Percentiles rank a stretch among this genome's conserved stretches.
Evolutionary conservation across 2,113 vertebrate species (phyloP).

Genomic region (Sylvia atricapilla): DNA sequence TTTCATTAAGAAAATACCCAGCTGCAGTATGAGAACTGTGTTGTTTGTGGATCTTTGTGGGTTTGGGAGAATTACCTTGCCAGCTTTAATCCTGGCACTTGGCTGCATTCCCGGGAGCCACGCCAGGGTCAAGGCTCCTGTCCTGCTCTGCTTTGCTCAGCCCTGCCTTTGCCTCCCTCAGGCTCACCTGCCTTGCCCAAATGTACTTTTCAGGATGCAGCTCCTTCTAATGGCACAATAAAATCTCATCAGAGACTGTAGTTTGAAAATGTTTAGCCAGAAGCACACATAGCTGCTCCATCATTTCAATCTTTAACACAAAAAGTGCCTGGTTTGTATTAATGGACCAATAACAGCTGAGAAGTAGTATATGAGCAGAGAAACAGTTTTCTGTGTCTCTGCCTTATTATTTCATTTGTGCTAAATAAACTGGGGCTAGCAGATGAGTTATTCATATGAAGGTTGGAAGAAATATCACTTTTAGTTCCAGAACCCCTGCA

Average conservation of each 20-base stretch:
- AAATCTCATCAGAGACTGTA: not conserved
- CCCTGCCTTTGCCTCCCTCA: not conserved
- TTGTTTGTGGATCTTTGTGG: not conserved
- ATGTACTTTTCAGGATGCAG: not conserved
- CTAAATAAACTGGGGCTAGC: conserved; percentile 51
- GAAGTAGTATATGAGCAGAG: conserved; percentile 10
- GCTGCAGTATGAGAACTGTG: not conserved
- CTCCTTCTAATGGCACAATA: not conserved
- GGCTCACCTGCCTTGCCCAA: not conserved
- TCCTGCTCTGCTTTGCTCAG: not conserved
- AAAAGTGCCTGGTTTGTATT: conserved; percentile 42
- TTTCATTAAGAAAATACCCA: not conserved
- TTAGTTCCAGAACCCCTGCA: conserved; percentile 55
- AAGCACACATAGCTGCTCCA: not conserved
- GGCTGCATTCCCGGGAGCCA: not conserved
- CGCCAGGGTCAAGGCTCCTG: not conserved
- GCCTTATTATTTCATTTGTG: conserved; percentile 68
- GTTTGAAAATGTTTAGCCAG: not conserved
- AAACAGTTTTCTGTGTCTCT: conserved; percentile 40
- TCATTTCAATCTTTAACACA: not conserved
- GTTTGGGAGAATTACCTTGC: not conserved
- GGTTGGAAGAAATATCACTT: conserved; percentile 60
- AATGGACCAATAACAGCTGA: conserved; percentile 38
- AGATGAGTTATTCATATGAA: conserved; percentile 62
- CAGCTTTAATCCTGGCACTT: not conserved